Evolutionary conservation across 2,888 invertebrate species (phyloP), one percentile per base, ranked within the genome.

Genomic region (Argyresthia goedartella): DNA sequence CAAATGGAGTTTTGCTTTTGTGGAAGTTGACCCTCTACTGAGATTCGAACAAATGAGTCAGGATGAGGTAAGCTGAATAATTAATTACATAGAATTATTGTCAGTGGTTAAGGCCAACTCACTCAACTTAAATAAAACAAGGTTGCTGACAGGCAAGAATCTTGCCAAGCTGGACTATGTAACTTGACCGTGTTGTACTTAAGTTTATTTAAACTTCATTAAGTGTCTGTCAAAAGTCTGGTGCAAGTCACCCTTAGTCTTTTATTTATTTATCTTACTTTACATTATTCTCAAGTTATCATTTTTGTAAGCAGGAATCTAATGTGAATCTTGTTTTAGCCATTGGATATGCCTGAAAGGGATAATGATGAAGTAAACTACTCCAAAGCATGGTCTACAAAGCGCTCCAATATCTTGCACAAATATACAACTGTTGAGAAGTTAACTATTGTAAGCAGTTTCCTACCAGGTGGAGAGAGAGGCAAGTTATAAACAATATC

Each of bases 401-500:
- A 92, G 64, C 91, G 94, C 58, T 72, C 89, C 47, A 87, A 88
- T n/a, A 97, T 99, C 67, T 88, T 98, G 10, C 92, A 91, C 60
- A 95, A 94, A 75, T 98, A 94, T 66, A 98, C 96, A 36, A 98
- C 98, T 51, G 95, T 94, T 10, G 97, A 98, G 76, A 97, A 96
- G 71, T 80, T 99, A 34, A 94, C 95, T 0, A 95, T 98, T 59
- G 91, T 95, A 1, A 96, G 96, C 44, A 97, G 96, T 72, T 96
- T 94, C 69, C 79, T 96, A 48, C 90, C 93, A 6, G 94, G 93
- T 53, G 93, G 93, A 56, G 93, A 95, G 71, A 93, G 93, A 88
- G 91, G 93, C 93, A 82, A 59, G 64, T 44, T 8, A 15, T 6
- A 6, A 9, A 39, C 3, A 3, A 39, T 39, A 8, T 39, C 39